Evolutionary conservation across 2,888 invertebrate genomes (phyloP).

Genomic region (Meteorus colon): DNA sequence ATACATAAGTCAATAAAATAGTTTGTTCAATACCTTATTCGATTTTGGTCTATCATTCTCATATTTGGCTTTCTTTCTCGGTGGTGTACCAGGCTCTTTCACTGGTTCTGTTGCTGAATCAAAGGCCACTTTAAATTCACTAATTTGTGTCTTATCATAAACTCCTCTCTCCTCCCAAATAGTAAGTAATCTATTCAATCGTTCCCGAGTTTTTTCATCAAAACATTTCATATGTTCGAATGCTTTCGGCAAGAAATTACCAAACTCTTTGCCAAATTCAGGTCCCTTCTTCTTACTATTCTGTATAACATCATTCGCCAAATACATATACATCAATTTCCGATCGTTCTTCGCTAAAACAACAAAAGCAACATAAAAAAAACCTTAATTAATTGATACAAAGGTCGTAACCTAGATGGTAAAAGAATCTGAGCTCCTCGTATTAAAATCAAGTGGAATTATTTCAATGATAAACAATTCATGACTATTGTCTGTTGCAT

Average conservation of each 20-base stretch:
- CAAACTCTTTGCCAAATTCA: conserved; percentile 93
- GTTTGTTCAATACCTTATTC: conserved; percentile 40
- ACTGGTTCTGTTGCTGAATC: conserved; percentile 59
- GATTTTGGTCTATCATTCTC: conserved; percentile 58
- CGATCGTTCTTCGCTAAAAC: conserved; percentile 85
- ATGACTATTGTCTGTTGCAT: neutral
- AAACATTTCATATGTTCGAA: conserved; percentile 87
- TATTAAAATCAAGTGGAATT: neutral
- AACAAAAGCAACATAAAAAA: conserved; percentile 54
- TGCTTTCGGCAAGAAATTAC: conserved; percentile 84
- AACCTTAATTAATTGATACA: neutral
- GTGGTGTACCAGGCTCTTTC: conserved; percentile 66
- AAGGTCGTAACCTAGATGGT: neutral
- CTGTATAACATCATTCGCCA: conserved; percentile 99
- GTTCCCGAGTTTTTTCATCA: conserved; percentile 87
- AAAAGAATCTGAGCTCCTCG: neutral
- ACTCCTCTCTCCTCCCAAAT: conserved; percentile 96
- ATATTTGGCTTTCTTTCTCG: conserved; percentile 74
- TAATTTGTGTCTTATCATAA: conserved; percentile 87
- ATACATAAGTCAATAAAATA: neutral
- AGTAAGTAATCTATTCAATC: conserved; percentile 86
- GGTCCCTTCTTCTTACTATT: conserved; percentile 98
- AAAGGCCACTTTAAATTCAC: conserved; percentile 83
- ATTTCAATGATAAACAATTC: neutral
- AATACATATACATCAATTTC: conserved; percentile 95